Conservation (phyloP, 2,113 vertebrate species). For the Paradisaea rubra region DNA sequence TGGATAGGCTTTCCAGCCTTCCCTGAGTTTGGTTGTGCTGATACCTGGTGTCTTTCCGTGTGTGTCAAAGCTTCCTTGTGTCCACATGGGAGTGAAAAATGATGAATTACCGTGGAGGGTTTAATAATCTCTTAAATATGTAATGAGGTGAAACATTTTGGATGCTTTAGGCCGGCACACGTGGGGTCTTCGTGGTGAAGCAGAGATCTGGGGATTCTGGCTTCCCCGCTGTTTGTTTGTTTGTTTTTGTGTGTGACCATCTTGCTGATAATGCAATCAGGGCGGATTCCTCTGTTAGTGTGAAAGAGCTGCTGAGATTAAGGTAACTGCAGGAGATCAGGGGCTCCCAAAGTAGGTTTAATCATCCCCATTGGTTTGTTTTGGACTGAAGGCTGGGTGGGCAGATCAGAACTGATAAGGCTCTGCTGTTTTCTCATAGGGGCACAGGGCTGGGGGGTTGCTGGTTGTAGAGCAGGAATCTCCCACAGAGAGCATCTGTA, state of each 20-base stretch:
- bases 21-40: neutral
- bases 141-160: neutral
- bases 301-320: neutral
- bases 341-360: neutral
- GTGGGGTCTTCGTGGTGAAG: neutral
- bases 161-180: rapidly evolving
- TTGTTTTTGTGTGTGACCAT: neutral
- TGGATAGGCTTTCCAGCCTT: neutral
- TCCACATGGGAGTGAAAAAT: neutral
- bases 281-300: neutral
- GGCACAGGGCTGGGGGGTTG: neutral
- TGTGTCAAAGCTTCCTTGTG: rapidly evolving
- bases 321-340: neutral
- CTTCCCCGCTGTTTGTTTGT: neutral
- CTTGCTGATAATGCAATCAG: neutral
- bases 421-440: neutral
- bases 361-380: neutral
- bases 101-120: rapidly evolving
- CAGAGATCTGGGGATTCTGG: neutral
- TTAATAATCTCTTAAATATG: neutral
- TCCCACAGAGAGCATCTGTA: neutral
- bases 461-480: neutral
- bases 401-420: neutral
- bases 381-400: neutral
- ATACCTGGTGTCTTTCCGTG: too few relatives aligned